A percentile compares a stretch with the other conserved stretches of the same genome.
Evolutionary conservation across 2,113 vertebrate species (phyloP).

Genomic region (Prionailurus bengalensis): DNA sequence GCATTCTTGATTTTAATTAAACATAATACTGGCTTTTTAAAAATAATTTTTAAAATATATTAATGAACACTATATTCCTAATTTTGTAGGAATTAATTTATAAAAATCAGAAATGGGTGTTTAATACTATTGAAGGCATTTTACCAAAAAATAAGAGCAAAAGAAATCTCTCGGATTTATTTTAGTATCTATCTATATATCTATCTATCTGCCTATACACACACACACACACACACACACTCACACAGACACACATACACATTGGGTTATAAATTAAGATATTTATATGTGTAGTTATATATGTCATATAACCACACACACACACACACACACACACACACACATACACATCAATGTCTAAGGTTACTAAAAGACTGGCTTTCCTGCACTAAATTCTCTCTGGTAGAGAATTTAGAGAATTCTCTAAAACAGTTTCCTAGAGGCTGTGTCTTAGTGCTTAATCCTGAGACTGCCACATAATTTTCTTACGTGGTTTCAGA

Average conservation of each 20-base stretch:
- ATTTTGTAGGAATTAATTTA: conserved; percentile 32
- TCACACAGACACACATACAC: too few relatives aligned
- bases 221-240: too few relatives aligned
- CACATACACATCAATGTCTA: neutral
- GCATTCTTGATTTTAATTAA: conserved; percentile 29
- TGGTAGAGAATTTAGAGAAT: neutral
- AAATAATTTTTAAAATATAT: neutral
- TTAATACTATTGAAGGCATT: neutral
- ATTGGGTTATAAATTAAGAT: neutral
- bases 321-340: neutral
- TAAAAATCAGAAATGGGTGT: neutral
- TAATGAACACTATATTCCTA: neutral
- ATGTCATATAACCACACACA: neutral
- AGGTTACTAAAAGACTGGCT: neutral
- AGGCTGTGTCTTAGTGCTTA: neutral
- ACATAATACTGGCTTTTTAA: neutral
- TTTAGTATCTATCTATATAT: neutral
- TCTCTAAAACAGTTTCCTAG: neutral
- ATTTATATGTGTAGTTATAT: neutral
- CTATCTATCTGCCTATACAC: too few relatives aligned
- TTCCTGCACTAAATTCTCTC: neutral
- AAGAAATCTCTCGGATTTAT: neutral
- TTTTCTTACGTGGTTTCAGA: neutral
- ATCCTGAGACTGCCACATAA: neutral
- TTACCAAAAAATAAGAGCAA: conserved; percentile 23